Percentiles rank a stretch among this genome's conserved stretches.
These are phyloP conservation scores for Pitta sordida DNA, from an alignment of 2,113 vertebrate genomes.

Conservation along the genomic window DNA sequence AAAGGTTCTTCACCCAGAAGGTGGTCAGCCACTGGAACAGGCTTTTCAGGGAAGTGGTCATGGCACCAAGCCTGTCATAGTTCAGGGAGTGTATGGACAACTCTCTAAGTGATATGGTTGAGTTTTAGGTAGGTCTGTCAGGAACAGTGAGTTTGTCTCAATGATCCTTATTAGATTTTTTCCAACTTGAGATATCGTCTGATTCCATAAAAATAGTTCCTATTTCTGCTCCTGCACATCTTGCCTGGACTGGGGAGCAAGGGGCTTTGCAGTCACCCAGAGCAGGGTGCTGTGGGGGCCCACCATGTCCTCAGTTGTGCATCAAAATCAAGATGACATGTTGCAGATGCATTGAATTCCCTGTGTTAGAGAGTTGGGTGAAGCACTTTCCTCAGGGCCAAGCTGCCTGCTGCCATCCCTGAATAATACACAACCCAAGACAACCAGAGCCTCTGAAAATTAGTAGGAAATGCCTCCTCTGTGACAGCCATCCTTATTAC, in stretches of 20 bases:
- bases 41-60: not conserved
- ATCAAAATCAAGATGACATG: not conserved
- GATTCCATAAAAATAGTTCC: not conserved
- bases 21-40: not conserved
- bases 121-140: not conserved
- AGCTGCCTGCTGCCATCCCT: not conserved
- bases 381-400: not conserved
- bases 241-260: not conserved
- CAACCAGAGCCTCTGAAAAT: not conserved
- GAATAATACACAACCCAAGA: not conserved
- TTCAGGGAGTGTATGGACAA: not conserved
- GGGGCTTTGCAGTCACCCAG: not conserved
- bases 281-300: not conserved
- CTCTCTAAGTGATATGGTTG: not conserved
- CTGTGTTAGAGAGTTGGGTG: not conserved
- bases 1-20: not conserved
- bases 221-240: not conserved
- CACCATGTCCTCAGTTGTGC: not conserved
- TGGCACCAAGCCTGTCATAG: not conserved
- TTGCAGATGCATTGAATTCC: not conserved
- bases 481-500: not conserved
- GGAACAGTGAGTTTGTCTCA: not conserved
- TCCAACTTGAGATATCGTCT: not conserved
- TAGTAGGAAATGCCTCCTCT: not conserved
- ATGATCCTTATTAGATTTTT: not conserved